Base-by-base conservation (phyloP, 2,113 vertebrate genomes). In the Chitala chitala region DNA sequence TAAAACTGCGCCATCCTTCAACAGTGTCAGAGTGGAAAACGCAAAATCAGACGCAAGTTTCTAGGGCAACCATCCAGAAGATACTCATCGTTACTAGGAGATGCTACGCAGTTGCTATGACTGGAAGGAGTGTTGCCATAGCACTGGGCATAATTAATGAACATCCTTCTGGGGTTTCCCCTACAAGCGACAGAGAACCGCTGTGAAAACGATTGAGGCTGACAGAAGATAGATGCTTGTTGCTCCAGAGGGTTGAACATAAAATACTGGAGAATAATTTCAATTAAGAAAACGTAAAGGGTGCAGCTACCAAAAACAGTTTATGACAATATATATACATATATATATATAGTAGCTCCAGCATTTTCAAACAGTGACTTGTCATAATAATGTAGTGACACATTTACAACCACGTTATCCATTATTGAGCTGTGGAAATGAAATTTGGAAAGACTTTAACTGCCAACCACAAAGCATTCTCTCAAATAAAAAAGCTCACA, bases 11-110 rank as follows among this genome's bases (percentile, higher is more conserved):
- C 65, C 65, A 44, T 69, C 65, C 65, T 56, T 66, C 58, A 20
- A 33, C 73, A 53, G 50, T 17, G 51, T 33, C 73, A 66, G 48
- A n/a, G 61, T 38, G 24, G 38, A 69, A 29, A 63, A 58, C 24
- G 9, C 15, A 29, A 58, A 44, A 73, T 26, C 65, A n/a, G 12
- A 33, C 56, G 63, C 33, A 70, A 73, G 74, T 65, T 12, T 50
- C 48, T 69, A 75, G 12, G 80, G 75, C 73, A 76, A 74, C 12
- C 75, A 80, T 75, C 79, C 80, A 77, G 64, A 53, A 75, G 78
- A 78, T 80, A 61, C 78, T 5, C 31, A 59, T 0, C 0, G 87
- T 86, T 87, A 87, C 89, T 65, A 85, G 56, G 77, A 76, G 80
- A 82, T 80, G 86, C 81, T 0, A 15, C 59, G 22, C 31, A 5